Evolutionary conservation across 1,140 invertebrate species (phyloP), one percentile per base, ranked within the genome.

Genomic region (Meteorus sp.): DNA sequence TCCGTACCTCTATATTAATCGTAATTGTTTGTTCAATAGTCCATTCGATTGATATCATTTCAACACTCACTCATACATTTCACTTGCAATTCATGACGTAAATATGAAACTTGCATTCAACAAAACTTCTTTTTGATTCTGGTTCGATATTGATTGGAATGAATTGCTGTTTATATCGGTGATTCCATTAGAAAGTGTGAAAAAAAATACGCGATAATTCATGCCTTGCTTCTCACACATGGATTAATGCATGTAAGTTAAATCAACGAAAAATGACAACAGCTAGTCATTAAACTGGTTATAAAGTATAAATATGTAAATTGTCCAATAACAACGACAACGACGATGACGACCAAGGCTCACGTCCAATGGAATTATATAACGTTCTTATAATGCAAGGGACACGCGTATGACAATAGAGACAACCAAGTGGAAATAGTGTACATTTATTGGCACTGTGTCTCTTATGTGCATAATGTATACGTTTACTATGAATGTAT

Each of bases 1-100:
- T n/a, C n/a, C n/a, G n/a, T n/a, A n/a, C n/a, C n/a, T n/a, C n/a
- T n/a, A n/a, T n/a, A n/a, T n/a, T n/a, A n/a, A n/a, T n/a, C n/a
- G n/a, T n/a, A n/a, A n/a, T 63, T 70, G 71, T 72, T 72, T 72
- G 71, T 72, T 72, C 71, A 65, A 72, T 71, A 72, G 68, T 68
- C 69, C 68, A 70, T 72, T 53, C 43, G 61, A 62, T 43, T 58
- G 62, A 57, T 68, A 57, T 64, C 47, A 47, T 68, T 66, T 66
- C n/a, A n/a, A n/a, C n/a, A n/a, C n/a, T n/a, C n/a, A n/a, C n/a
- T n/a, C n/a, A n/a, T n/a, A n/a, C n/a, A n/a, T n/a, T n/a, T n/a
- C n/a, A n/a, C n/a, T n/a, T n/a, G n/a, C n/a, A n/a, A n/a, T n/a
- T n/a, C n/a, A n/a, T n/a, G n/a, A n/a, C n/a, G n/a, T n/a, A n/a